Evolutionary conservation across 2,888 invertebrate genomes (phyloP).

Genomic region (Oscheius myriophilus): DNA sequence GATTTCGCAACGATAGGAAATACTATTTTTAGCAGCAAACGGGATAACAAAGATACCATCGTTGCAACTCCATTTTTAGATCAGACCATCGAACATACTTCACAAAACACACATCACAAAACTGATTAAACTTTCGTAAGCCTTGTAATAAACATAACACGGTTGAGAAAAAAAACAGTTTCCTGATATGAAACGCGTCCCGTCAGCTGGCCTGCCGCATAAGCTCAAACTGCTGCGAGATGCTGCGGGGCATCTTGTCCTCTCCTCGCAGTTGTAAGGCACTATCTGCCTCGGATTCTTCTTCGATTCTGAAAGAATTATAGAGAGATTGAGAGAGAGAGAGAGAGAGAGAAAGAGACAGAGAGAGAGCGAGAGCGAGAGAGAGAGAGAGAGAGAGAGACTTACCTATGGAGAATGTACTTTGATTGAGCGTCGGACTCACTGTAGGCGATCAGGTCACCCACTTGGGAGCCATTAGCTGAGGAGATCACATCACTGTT

Average conservation of each 20-base stretch:
- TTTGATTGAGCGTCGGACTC: constrained; percentile 45
- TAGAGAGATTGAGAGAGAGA: neutral
- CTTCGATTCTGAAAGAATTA: constrained; percentile 47
- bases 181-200: neutral
- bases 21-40: too few species aligned
- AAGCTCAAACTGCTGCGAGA: constrained; percentile 43
- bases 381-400: too few species aligned
- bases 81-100: too few species aligned
- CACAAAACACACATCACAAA: too few species aligned
- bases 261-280: constrained; percentile 6
- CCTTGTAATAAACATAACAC: too few species aligned
- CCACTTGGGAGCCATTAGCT: constrained; percentile 31
- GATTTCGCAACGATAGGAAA: too few species aligned
- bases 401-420: constrained; percentile 52
- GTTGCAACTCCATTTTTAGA: too few species aligned
- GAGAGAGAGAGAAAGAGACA: too few species aligned
- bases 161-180: too few species aligned
- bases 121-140: too few species aligned
- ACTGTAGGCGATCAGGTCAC: constrained; percentile 23
- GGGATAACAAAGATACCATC: too few species aligned
- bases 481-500: constrained; percentile 54
- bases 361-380: too few species aligned
- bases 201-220: constrained; percentile 18
- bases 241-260: constrained; percentile 40
- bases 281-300: constrained; percentile 45